Evolutionary conservation across 2,797 vertebrate species (phyloP), one percentile per base, ranked within the genome.

Genomic region (Alca torda): DNA sequence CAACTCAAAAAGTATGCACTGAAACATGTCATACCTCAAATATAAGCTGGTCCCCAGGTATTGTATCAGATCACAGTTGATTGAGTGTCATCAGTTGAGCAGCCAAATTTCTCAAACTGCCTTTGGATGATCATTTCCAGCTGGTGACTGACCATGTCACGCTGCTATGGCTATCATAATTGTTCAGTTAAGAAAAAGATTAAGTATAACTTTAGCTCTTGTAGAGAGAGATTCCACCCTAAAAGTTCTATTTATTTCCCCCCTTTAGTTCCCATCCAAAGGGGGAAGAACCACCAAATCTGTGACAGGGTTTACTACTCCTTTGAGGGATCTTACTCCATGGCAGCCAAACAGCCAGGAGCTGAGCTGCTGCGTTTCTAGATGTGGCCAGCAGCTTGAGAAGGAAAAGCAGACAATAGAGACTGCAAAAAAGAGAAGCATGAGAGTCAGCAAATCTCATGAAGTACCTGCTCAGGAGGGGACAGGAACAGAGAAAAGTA

Each of bases 151-250:
- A 43, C 25, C 28, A 6, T 6, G 50, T 28, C 50, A 63, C 0
- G 0, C 30, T 50, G 7, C 13, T 65, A 8, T 10, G 39, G 26
- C 7, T 74, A 2, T 23, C 30, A 33, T 0, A 67, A 6, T 8
- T 57, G 13, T 37, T 79, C 45, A 69, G 79, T 11, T 26, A 23
- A 78, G 16, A 84, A 61, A 84, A 91, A 59, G 10, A 50, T 65
- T 26, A 51, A 51, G 7, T n/a, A 43, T 20, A 23, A 11, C 1
- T 74, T 17, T 31, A 26, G 33, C 56, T 20, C 24, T 75, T 60
- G 9, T 30, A 64, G 39, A 57, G 33, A 68, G 31, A 59, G 0
- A 33, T 1, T 72, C 19, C 19, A 76, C 8, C 2, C 35, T 67
- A 30, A 70, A 91, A 88, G 43, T 56, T 15, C 3, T 64, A 3